Conservation (phyloP, 2,888 invertebrate species). For the Helobdella robusta region DNA sequence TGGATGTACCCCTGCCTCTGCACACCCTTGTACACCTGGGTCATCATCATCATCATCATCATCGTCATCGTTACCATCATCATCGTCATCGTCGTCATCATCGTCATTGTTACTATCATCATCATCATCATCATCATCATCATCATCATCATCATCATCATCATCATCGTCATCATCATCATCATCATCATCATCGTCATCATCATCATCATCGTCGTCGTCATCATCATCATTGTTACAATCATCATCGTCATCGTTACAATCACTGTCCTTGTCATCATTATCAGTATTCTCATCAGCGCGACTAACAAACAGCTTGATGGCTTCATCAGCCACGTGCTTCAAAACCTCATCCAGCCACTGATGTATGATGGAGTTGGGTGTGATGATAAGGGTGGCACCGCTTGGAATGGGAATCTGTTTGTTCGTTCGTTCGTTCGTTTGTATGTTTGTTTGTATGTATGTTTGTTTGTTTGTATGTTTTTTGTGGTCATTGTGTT, state of each 20-base stretch:
- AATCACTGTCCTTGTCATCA: background rate
- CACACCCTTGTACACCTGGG: constrained; percentile 52
- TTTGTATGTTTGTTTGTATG: no score
- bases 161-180: constrained; percentile 22
- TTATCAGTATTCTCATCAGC: background rate
- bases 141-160: constrained; percentile 16
- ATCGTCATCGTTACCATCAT: no score
- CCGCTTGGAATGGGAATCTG: constrained; percentile 54
- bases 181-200: constrained; percentile 15
- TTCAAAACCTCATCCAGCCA: constrained; percentile 63
- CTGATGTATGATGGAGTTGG: constrained; percentile 60
- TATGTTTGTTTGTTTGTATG: no score
- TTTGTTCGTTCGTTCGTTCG: no score
- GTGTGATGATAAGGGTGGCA: constrained; percentile 66
- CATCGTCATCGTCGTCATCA: no score
- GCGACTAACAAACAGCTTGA: constrained; percentile 48
- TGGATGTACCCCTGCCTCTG: constrained; percentile 55
- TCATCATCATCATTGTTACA: background rate
- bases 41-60: constrained; percentile 3
- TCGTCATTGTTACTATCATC: constrained; percentile 40
- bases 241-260: background rate
- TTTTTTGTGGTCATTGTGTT: no score
- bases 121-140: constrained; percentile 22
- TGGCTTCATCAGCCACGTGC: constrained; percentile 54
- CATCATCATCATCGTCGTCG: constrained; percentile 8